phyloP scores from a whole-genome alignment of 2,888 invertebrate genomes.

The Dryomyza anilis region DNA sequence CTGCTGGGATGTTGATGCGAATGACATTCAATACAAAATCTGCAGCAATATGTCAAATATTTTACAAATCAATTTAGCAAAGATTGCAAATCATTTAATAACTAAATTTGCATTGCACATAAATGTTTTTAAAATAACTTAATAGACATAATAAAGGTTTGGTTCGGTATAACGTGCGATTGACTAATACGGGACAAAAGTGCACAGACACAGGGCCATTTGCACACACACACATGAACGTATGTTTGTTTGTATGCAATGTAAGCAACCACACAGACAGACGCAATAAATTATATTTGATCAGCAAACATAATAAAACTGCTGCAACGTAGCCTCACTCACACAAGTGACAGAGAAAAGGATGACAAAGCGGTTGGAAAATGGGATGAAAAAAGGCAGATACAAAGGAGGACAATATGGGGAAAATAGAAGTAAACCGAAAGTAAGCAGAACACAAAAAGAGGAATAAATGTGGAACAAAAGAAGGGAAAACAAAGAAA shows the following conservation, averaged over 20 bases:
- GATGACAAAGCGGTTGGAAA: background rate
- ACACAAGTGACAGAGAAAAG: background rate
- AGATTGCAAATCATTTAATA: too few species aligned
- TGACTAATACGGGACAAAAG: too few species aligned
- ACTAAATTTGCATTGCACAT: too few species aligned
- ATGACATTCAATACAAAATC: too few species aligned
- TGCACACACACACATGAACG: background rate
- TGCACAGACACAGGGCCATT: background rate
- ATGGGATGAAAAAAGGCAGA: background rate
- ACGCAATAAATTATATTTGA: constrained; percentile 20
- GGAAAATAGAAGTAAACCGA: background rate
- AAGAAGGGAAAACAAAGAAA: background rate
- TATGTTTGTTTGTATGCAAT: too few species aligned
- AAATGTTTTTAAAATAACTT: too few species aligned
- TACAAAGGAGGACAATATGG: background rate
- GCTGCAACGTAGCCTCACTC: too few species aligned
- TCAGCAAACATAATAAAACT: constrained; percentile 16
- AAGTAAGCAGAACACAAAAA: background rate
- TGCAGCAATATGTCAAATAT: too few species aligned
- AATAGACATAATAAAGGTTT: too few species aligned
- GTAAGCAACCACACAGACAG: background rate
- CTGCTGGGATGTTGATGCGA: too few species aligned
- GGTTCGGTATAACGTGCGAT: too few species aligned
- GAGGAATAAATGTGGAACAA: background rate
- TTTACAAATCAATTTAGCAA: too few species aligned